A percentile compares a stretch with the other conserved stretches of the same genome.
Evolutionary conservation across 1,140 invertebrate species (phyloP).

Genomic region (Sminthurinus signatus): DNA sequence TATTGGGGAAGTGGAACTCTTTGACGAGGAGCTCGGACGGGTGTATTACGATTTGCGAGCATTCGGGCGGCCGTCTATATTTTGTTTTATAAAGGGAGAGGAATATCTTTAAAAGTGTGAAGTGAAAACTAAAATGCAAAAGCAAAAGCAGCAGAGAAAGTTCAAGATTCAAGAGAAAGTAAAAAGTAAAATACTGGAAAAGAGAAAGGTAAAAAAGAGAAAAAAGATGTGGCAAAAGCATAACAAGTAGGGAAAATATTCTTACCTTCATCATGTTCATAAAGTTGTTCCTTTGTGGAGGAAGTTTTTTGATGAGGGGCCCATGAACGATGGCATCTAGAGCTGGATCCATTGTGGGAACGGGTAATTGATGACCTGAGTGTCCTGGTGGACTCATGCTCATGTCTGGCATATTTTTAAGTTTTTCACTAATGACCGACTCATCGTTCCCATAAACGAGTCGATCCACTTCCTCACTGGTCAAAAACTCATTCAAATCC

Average conservation of each 20-base stretch:
- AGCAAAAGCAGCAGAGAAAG: too few relatives aligned
- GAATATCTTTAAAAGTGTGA: not conserved
- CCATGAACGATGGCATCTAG: constrained; percentile 11
- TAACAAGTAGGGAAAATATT: too few relatives aligned
- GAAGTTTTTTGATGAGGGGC: not conserved
- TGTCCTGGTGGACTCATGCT: constrained; percentile 22
- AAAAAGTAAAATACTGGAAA: not conserved
- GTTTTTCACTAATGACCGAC: constrained; percentile 34
- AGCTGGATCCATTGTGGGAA: constrained; percentile 39
- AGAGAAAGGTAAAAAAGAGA: too few relatives aligned
- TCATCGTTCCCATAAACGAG: constrained; percentile 33
- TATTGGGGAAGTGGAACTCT: constrained; percentile 18
- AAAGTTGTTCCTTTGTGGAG: constrained; percentile 1
- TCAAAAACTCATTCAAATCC: constrained; percentile 16
- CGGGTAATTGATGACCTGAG: constrained; percentile 13
- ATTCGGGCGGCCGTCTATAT: constrained; percentile 17
- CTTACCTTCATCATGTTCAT: constrained; percentile 14
- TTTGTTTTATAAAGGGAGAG: not conserved
- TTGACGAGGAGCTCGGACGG: constrained; percentile 1
- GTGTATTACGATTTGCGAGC: constrained; percentile 13
- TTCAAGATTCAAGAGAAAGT: not conserved
- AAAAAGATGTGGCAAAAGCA: too few relatives aligned
- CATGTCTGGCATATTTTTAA: constrained; percentile 29
- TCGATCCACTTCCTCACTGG: constrained; percentile 32
- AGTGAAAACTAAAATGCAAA: too few relatives aligned